Percentiles rank a stretch among this genome's conserved stretches.
Conservation (phyloP, 2,113 vertebrate genomes). For the Cephalophus harveyi region DNA sequence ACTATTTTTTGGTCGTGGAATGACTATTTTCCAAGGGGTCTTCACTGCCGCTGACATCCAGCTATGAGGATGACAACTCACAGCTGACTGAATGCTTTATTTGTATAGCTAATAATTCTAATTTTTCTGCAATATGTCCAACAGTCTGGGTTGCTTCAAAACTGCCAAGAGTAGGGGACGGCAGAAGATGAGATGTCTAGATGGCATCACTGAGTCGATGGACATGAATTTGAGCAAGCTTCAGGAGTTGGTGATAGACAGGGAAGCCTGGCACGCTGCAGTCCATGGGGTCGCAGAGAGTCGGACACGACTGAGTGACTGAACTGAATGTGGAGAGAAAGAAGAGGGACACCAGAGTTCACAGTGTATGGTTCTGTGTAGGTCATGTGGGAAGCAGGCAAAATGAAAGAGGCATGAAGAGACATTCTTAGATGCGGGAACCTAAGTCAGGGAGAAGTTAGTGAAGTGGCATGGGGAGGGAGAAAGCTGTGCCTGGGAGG, state of each 20-base stretch:
- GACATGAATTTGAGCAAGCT: background rate
- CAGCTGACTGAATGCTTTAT: accelerated
- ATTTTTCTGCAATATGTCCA: no score
- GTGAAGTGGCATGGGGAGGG: background rate
- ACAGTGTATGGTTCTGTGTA: background rate
- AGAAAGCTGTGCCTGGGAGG: background rate
- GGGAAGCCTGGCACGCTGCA: accelerated
- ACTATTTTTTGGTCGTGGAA: background rate
- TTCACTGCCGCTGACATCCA: accelerated
- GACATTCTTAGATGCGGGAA: background rate
- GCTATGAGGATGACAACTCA: accelerated
- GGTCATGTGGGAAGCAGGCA: background rate
- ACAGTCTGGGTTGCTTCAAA: background rate
- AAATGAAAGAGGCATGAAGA: background rate
- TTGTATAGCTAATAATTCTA: no score
- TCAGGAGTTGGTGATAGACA: background rate
- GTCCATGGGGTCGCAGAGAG: no score
- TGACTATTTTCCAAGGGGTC: background rate
- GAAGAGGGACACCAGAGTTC: background rate
- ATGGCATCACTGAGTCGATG: background rate
- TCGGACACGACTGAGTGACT: background rate
- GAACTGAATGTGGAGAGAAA: background rate
- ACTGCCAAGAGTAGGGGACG: background rate
- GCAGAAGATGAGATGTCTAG: background rate
- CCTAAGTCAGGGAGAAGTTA: background rate